Evolutionary conservation across 2,113 vertebrate genomes (phyloP).

Genomic region (Ascaphus truei): DNA sequence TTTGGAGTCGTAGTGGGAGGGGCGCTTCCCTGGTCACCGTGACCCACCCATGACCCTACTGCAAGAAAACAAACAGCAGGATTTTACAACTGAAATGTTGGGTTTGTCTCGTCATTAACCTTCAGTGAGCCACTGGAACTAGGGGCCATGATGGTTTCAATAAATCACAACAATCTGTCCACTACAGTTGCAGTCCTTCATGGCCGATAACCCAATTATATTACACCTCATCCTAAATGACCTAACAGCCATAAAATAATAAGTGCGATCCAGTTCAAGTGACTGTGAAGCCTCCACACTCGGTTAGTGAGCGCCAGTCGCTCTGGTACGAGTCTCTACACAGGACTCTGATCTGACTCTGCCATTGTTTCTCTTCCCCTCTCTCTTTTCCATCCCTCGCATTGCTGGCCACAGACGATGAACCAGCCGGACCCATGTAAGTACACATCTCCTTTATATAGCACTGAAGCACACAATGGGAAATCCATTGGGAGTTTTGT

Average conservation of each 20-base stretch:
- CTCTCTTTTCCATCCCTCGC: constrained; percentile 31
- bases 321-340: constrained; percentile 53
- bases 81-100: constrained; percentile 81
- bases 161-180: constrained; percentile 69
- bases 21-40: not conserved
- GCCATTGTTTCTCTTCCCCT: constrained; percentile 41
- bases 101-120: constrained; percentile 74
- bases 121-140: constrained; percentile 80
- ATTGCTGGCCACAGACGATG: constrained; percentile 74
- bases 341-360: not conserved
- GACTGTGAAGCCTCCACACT: constrained; percentile 67
- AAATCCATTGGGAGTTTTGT: no score
- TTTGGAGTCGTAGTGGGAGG: not conserved
- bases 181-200: constrained; percentile 81
- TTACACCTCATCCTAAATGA: constrained; percentile 66
- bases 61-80: constrained; percentile 75
- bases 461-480: no score
- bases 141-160: constrained; percentile 72
- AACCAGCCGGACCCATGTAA: constrained; percentile 95
- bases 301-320: constrained; percentile 58
- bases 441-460: no score
- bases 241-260: constrained; percentile 65
- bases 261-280: constrained; percentile 51
- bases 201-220: constrained; percentile 63
- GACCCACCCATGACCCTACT: constrained; percentile 33